These are phyloP conservation scores for Physeter macrocephalus DNA, from an alignment of 2,113 vertebrate species.

Conservation along the genomic window DNA sequence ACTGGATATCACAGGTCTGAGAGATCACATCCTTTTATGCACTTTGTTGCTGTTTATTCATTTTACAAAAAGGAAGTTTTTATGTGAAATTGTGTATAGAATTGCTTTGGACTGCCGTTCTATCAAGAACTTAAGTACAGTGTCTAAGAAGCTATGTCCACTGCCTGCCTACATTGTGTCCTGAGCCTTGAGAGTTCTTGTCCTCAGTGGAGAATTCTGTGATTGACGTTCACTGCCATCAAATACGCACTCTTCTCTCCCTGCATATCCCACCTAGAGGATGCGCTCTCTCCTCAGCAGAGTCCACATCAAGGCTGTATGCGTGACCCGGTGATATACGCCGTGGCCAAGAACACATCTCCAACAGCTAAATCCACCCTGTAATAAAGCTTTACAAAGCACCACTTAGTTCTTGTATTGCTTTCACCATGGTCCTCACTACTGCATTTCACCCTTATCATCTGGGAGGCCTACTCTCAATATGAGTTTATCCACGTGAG, in stretches of 20 bases:
- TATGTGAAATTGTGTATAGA: conserved; percentile 75
- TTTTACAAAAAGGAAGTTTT: conserved; percentile 72
- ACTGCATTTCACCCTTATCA: neutral
- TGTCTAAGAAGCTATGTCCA: conserved; percentile 64
- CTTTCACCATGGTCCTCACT: neutral
- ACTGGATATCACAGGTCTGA: neutral
- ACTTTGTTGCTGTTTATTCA: conserved; percentile 68
- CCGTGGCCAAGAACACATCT: conserved; percentile 78
- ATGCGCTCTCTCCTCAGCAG: conserved; percentile 51
- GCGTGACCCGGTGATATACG: conserved; percentile 77
- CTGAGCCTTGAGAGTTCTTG: conserved; percentile 74
- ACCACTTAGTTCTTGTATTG: conserved; percentile 24
- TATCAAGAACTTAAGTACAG: conserved; percentile 78
- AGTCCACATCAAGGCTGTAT: conserved; percentile 76
- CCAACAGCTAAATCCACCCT: conserved; percentile 82
- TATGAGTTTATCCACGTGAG: neutral
- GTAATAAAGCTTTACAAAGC: conserved; percentile 82
- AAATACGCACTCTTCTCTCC: neutral
- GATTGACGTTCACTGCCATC: conserved; percentile 15
- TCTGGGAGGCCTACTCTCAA: neutral
- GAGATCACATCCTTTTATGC: conserved; percentile 37
- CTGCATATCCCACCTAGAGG: neutral
- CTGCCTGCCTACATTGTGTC: conserved; percentile 57
- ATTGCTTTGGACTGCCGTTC: conserved; percentile 69
- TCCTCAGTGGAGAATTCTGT: conserved; percentile 67